A percentile compares a stretch with the other conserved stretches of the same genome.
phyloP scores from a whole-genome alignment of 1,140 invertebrate species.

The Caenorhabditis remanei region DNA sequence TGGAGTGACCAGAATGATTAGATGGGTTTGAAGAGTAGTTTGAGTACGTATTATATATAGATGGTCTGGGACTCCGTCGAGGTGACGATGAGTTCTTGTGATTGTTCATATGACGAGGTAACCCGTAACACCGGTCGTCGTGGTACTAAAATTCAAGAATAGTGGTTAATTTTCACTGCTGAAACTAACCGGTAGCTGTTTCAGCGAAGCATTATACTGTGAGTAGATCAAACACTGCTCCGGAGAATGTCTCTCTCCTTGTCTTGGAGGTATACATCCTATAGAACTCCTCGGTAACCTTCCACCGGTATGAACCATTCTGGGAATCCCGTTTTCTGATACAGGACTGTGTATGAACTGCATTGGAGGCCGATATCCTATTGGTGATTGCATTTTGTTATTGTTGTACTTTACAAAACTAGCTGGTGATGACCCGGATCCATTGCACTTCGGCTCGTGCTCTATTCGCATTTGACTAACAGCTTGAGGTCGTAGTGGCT shows the following conservation, averaged over 20 bases:
- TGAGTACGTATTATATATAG: slow-evolving; percentile 35
- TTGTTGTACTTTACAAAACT: slow-evolving; percentile 22
- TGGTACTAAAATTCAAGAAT: background rate
- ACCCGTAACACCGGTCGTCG: slow-evolving; percentile 28
- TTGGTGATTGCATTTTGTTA: slow-evolving; percentile 29
- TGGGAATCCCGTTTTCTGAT: slow-evolving; percentile 31
- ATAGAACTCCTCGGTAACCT: slow-evolving; percentile 44
- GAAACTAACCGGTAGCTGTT: slow-evolving; percentile 23
- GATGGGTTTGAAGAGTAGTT: slow-evolving; percentile 48
- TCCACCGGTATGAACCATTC: slow-evolving; percentile 38
- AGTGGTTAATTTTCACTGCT: background rate
- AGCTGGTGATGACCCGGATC: slow-evolving; percentile 23
- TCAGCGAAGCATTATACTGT: slow-evolving; percentile 53
- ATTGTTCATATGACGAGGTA: slow-evolving; percentile 49
- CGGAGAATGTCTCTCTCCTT: background rate
- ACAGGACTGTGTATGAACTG: slow-evolving; percentile 40
- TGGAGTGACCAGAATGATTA: slow-evolving; percentile 47
- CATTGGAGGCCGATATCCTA: slow-evolving; percentile 30
- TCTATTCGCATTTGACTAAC: slow-evolving; percentile 52
- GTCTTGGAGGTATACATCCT: slow-evolving; percentile 31
- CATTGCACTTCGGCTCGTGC: slow-evolving; percentile 58
- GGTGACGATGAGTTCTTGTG: slow-evolving; percentile 47
- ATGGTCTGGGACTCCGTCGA: slow-evolving; percentile 17
- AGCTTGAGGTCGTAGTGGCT: slow-evolving; percentile 29
- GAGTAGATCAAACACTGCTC: slow-evolving; percentile 58